Evolutionary conservation across 2,797 vertebrate species (phyloP), one percentile per base, ranked within the genome.

Genomic region (Borostomias antarcticus): DNA sequence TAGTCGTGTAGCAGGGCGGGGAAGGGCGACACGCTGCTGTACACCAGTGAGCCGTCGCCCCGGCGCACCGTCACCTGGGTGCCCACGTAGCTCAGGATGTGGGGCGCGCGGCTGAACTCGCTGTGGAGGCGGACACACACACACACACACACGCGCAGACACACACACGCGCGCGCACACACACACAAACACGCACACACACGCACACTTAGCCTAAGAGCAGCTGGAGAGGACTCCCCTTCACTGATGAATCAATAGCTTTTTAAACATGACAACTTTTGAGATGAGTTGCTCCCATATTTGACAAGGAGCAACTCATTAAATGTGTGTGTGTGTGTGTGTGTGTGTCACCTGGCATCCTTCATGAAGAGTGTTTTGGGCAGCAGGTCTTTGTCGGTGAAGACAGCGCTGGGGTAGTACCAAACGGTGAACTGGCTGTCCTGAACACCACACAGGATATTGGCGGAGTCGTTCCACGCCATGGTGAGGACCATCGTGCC

Each of bases 371-470:
- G 80, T 1, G 96, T 96, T 89, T 94, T 96, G 56, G 93, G 86
- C 60, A 99, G 86, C 60, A 98, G 94, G 32, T 98, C 95, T 86
- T 92, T 96, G 84, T 99, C 97, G 48, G 95, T 93, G 54, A 98
- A 97, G 71, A 96, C 93, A 0, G 86, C 87, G 69, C 89, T 94
- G 9, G 97, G 96, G 70, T 96, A 96, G 82, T 94, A 96, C 97
- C 97, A 99, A 73, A 97, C 93, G 0, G 94, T 94, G 56, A 98
- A 88, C 60, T 80, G 92, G 69, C 82, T 91, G 71, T 98, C 96
- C 67, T 98, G 97, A 75, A 98, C 90, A 53, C 95, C 97, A 88
- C 96, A 97, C 4, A 99, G 88, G 72, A 99, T 94, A 87, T 96
- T 99, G 56, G 91, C 93, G 0, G 86, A 78, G 80, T 99, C 95